Percentiles rank a stretch among this genome's conserved stretches.
phyloP scores from a whole-genome alignment of 2,113 vertebrate genomes.

The Scytalopus superciliaris region DNA sequence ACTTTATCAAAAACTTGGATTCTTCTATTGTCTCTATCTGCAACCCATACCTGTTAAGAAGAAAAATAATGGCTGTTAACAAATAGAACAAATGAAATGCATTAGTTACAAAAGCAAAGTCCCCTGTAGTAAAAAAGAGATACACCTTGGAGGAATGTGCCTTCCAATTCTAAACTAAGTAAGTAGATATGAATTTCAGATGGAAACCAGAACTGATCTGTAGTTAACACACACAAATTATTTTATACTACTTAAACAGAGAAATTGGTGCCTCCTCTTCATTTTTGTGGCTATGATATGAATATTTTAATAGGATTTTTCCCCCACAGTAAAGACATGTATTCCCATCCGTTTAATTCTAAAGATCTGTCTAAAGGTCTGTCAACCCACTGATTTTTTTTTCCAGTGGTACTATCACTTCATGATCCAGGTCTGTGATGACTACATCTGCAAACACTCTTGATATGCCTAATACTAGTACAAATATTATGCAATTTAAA shows the following conservation, averaged over 20 bases:
- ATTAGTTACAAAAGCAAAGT: not conserved
- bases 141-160: not conserved
- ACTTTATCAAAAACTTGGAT: slow-evolving; percentile 91
- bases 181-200: not conserved
- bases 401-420: not conserved
- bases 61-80: not conserved
- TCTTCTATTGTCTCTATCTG: slow-evolving; percentile 91
- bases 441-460: not conserved
- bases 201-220: not conserved
- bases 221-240: not conserved
- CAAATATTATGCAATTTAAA: not conserved
- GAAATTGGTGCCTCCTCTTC: not conserved
- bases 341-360: not conserved
- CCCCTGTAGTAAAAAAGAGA: not conserved
- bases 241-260: not conserved
- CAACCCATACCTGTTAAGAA: slow-evolving; percentile 89
- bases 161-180: not conserved
- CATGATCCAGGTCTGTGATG: not conserved
- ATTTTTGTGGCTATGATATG: not conserved
- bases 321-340: not conserved
- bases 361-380: not conserved
- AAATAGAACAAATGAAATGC: not conserved
- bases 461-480: not conserved
- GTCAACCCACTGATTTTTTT: not conserved
- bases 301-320: not conserved